Percentiles rank a stretch among this genome's conserved stretches.
Evolutionary conservation across 2,797 vertebrate genomes (phyloP).

Genomic region (Loris lydekkerianus): DNA sequence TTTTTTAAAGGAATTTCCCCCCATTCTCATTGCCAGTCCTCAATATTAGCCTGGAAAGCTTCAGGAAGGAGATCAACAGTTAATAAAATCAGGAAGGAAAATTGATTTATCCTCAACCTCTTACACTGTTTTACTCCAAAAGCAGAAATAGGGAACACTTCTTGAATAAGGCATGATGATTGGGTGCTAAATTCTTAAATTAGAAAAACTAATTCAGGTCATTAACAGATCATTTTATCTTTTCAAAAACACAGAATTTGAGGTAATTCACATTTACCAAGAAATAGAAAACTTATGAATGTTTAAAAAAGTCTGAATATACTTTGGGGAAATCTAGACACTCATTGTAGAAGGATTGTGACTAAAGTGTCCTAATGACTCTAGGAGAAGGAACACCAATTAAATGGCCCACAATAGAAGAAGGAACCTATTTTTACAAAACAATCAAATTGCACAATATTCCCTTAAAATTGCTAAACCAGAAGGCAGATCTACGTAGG

Average conservation of each 20-base stretch:
- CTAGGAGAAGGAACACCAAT: background rate
- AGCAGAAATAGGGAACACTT: background rate
- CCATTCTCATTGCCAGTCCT: background rate
- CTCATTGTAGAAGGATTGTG: background rate
- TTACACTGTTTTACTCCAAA: slow-evolving; percentile 26
- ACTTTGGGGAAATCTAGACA: background rate
- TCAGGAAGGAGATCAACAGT: slow-evolving; percentile 28
- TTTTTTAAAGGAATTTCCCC: background rate
- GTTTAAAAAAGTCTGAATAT: background rate
- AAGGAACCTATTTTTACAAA: background rate
- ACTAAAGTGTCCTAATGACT: background rate
- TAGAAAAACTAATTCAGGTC: background rate
- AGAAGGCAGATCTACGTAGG: background rate
- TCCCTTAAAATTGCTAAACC: background rate
- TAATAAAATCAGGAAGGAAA: slow-evolving; percentile 13
- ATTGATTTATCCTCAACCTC: background rate
- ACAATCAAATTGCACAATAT: background rate
- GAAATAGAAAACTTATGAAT: background rate
- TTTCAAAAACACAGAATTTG: background rate
- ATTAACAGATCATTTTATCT: background rate
- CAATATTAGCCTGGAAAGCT: slow-evolving; percentile 63
- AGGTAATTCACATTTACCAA: background rate
- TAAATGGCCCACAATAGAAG: background rate
- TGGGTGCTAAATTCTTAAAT: background rate
- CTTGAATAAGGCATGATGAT: background rate